phyloP scores from a whole-genome alignment of 2,888 invertebrate genomes.

The Drosophila subquinaria region DNA sequence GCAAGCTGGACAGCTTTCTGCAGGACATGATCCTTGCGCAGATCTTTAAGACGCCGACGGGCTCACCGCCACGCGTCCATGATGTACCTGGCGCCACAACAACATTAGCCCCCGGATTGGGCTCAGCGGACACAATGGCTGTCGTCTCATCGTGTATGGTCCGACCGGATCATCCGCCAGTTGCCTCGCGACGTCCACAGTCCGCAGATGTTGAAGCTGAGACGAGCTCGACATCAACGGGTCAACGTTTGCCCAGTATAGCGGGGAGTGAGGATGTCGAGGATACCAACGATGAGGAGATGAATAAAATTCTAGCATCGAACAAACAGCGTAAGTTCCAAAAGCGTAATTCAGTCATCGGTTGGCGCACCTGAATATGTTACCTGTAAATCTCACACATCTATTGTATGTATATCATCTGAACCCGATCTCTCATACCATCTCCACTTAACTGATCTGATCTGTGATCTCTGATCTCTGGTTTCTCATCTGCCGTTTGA shows the following conservation, averaged over 20 bases:
- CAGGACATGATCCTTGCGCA: constrained; percentile 93
- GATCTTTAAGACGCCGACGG: constrained; percentile 90
- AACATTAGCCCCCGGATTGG: neutral
- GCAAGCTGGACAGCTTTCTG: constrained; percentile 95
- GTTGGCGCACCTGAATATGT: constrained; percentile 30
- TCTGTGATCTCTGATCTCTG: neutral
- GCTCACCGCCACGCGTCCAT: constrained; percentile 88
- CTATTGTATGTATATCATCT: no score
- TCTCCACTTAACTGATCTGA: neutral
- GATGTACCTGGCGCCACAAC: constrained; percentile 19
- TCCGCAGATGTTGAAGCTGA: constrained; percentile 7
- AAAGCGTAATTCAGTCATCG: constrained; percentile 16
- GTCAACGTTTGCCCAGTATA: neutral
- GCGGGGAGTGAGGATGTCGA: neutral
- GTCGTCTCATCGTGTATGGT: constrained; percentile 48
- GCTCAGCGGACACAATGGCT: constrained; percentile 22
- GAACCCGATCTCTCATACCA: no score
- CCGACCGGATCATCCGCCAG: neutral
- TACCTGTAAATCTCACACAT: no score
- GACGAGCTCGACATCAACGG: neutral
- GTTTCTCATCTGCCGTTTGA: neutral
- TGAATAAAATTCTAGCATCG: constrained; percentile 15
- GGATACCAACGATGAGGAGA: constrained; percentile 23
- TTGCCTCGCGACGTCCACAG: neutral
- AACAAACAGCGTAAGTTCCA: constrained; percentile 48